phyloP scores from a whole-genome alignment of 2,113 vertebrate species.

The Andinoacara biseriatus region DNA sequence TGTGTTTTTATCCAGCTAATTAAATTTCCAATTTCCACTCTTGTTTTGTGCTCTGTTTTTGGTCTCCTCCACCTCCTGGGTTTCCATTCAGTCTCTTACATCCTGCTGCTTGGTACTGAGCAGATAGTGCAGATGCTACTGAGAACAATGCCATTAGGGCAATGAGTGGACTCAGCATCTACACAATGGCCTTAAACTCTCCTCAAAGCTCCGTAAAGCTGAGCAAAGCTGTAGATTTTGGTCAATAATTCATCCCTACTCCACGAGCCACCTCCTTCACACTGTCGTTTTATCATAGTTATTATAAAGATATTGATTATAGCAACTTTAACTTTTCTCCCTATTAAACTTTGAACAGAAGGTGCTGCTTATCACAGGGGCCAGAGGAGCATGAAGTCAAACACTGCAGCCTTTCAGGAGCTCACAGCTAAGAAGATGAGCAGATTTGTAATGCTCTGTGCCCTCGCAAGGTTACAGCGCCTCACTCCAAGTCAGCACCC shows the following conservation, averaged over 20 bases:
- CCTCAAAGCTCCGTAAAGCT: not conserved
- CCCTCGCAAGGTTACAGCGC: slow-evolving; percentile 54
- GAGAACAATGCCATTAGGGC: not conserved
- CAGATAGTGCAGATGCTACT: not conserved
- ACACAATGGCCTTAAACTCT: not conserved
- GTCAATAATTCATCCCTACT: not conserved
- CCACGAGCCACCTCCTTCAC: not conserved
- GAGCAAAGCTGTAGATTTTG: not conserved
- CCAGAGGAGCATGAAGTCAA: slow-evolving; percentile 25
- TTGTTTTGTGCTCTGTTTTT: not conserved
- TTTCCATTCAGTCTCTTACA: not conserved
- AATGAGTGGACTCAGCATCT: not conserved
- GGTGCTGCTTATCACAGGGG: slow-evolving; percentile 34
- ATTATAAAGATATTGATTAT: not conserved
- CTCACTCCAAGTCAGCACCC: slow-evolving; percentile 30
- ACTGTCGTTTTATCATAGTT: not conserved
- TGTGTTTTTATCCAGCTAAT: not conserved
- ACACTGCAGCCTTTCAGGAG: slow-evolving; percentile 24
- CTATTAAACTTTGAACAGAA: slow-evolving; percentile 3
- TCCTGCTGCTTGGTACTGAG: not conserved
- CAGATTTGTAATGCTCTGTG: slow-evolving; percentile 38
- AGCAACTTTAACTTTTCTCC: not conserved
- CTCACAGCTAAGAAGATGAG: slow-evolving; percentile 44
- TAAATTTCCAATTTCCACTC: not conserved
- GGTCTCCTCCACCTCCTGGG: not conserved